Evolutionary conservation across 2,113 vertebrate genomes (phyloP), one percentile per base, ranked within the genome.

Genomic region (Ameiurus melas): DNA sequence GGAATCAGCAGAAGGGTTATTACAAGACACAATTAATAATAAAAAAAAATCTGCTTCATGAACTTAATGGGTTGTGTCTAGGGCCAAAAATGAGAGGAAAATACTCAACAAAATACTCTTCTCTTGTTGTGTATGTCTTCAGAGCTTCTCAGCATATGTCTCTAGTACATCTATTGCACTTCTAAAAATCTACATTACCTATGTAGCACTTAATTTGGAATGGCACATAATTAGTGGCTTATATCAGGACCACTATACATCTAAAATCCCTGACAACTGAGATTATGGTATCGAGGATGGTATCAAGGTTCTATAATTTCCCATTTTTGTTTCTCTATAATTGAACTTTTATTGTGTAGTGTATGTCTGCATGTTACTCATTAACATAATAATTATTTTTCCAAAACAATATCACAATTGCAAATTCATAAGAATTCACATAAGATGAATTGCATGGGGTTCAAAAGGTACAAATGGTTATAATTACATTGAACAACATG

Each of bases 1-100:
- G 71, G 82, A 84, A 83, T 89, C 85, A 85, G 75, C 85, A 90
- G 39, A 78, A 87, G 85, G 55, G 80, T 89, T 75, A 87, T 89
- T 87, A 77, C 62, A 55, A 55, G 66, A 70, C 62, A 82, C 87
- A 90, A 87, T 87, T 87, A 83, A 87, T 87, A 83, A 87, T 87
- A 51, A 75, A 60, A 73, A 87, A 81, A 51, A 22, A 27, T 25
- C 22, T 47, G 20, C 39, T 83, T 83, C 60, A 66, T 83, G 39
- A 47, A 47, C 19, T 33, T 68, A 66, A 84, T 30, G 17, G 19
- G 79, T 60, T 82, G 17, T 33, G 78, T 36, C 53, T 25, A 25
- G 55, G 7, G 51, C n/a, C 55, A 82, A 19, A 36, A 60, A 36
- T 58, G 3, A 60, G 30, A 58, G 30, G 30, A 81, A 85, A 43